Evolutionary conservation across 2,797 vertebrate genomes (phyloP), one percentile per base, ranked within the genome.

Genomic region (Pipistrellus nathusii): DNA sequence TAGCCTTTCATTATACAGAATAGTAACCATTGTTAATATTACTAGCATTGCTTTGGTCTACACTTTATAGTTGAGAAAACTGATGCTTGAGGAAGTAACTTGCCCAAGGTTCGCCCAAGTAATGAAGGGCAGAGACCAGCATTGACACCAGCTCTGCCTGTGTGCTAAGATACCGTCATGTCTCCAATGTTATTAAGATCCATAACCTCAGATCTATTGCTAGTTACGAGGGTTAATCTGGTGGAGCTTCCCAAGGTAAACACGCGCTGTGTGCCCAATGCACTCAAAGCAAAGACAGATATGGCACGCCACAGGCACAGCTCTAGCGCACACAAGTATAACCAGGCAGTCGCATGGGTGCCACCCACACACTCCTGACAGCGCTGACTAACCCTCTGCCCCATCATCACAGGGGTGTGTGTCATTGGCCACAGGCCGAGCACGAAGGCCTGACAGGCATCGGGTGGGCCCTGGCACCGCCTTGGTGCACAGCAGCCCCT

Each of bases 301-400:
- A 55, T 2, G 1, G 57, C 21, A 25, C 55, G 20, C 35, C 27
- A 48, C 7, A 30, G 90, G 69, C 76, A 66, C 41, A 9, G 41
- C 71, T 30, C 21, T 10, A 6, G 27, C 0, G 32, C 44, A 21
- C 0, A 1, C 30, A 57, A 0, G 15, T 1, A 15, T 17, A 15
- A 18, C 48, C 10, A 64, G 89, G 55, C 25, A 35, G 66, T 0
- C 0, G 3, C 15, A 0, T 0, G 2, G 44, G 41, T 1, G 12
- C 35, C 25, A 3, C 15, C 21, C 32, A 32, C 1, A 2, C 20
- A 8, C 73, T 32, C 23, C 73, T 9, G 23, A 30, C 25, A 1
- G 27, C 30, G 15, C 66, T 17, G 35, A 32, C 76, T 25, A 10
- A 18, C 21, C 11, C 64, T 85, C 68, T 14, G 59, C 53, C 51